Base-by-base conservation (phyloP, 2,888 invertebrate genomes). In the Conops quadrifasciatus region DNA sequence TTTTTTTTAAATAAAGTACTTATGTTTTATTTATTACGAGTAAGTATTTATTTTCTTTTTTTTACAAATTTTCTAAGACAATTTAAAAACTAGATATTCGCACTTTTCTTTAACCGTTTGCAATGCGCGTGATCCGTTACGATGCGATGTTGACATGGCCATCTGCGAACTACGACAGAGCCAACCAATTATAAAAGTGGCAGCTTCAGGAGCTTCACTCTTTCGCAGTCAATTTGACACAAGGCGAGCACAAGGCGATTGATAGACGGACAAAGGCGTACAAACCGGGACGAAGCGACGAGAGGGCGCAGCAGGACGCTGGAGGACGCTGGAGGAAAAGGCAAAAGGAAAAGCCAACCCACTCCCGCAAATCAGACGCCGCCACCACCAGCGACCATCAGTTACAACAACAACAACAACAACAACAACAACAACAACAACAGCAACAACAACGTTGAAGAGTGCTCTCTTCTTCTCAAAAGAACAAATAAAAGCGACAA, bases 121-220 rank as follows among this genome's bases (percentile, higher is more conserved):
- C 45, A 74, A 36, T 36, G 73, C 78, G 77, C 62, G 24, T 47
- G n/a, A 80, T 78, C 78, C 80, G 68, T 24, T 58, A 78, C 75
- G 74, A 77, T 16, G 77, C 77, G 81, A 78, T 83, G 83, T 78
- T 76, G 73, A 79, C 81, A 80, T 76, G 81, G 76, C 83, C 81
- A 82, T 81, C 80, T 80, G 78, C 78, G 78, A 81, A 82, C 79
- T 73, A 75, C 76, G 72, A 82, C 80, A 80, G 80, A 81, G 79
- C 79, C 81, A 82, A 80, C 80, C 82, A 82, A 83, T 81, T 82
- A 82, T 78, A 79, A 81, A 82, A 80, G 81, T 82, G 78, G 36
- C 81, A 82, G 78, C 82, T 80, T 81, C 78, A 80, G 80, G 80
- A 80, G 81, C n/a, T n/a, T n/a, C 80, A 80, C 81, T 80, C 80